Evolutionary conservation across 2,888 invertebrate species (phyloP).

Genomic region (Pseudococcus jackbeardsleyi): DNA sequence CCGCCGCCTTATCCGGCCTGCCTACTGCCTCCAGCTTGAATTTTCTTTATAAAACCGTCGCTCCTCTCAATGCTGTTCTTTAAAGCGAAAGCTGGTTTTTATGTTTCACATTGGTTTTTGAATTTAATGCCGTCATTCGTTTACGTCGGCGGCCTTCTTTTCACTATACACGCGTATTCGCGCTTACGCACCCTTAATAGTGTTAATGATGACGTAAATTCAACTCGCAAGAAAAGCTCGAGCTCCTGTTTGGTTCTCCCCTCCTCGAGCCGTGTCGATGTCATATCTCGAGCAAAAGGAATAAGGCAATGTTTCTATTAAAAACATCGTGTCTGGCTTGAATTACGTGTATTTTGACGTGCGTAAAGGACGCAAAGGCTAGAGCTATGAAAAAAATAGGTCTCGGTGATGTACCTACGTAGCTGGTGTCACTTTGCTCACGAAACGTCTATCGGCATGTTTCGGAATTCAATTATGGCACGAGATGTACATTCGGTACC

Average conservation of each 20-base stretch:
- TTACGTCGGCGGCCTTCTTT: not conserved
- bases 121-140: conserved; percentile 32
- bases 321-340: not conserved
- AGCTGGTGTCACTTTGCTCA: too few relatives aligned
- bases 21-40: not conserved
- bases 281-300: not conserved
- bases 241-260: not conserved
- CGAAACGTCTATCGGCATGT: too few relatives aligned
- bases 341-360: not conserved
- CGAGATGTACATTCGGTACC: too few relatives aligned
- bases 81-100: conserved; percentile 21
- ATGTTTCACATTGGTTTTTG: conserved; percentile 4
- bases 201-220: conserved; percentile 25
- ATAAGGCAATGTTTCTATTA: not conserved
- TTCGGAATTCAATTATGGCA: too few relatives aligned
- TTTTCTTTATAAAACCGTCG: not conserved
- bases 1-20: conserved; percentile 23
- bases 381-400: not conserved
- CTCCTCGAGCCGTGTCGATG: not conserved
- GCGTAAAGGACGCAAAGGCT: not conserved
- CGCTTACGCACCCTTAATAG: not conserved
- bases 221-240: not conserved
- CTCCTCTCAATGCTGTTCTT: not conserved
- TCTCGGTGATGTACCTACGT: too few relatives aligned
- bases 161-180: not conserved